Base-by-base conservation (phyloP, 2,888 invertebrate species). In the Meteorus colon region DNA sequence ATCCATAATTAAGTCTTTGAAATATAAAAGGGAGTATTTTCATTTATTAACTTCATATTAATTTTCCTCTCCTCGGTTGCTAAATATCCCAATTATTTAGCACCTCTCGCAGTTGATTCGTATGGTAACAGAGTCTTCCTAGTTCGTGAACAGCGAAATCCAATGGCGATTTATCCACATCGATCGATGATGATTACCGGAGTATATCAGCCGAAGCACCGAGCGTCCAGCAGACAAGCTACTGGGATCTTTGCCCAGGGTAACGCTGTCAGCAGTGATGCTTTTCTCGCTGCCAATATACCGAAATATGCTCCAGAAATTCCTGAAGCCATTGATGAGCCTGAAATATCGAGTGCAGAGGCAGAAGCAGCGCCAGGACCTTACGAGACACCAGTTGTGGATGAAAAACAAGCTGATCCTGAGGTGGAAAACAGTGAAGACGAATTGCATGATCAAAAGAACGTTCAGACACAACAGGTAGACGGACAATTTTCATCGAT, bases 131-230 rank as follows among this genome's bases (percentile, higher is more conserved):
- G 85, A 2, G 27, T 86, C 24, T 68, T 85, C 24, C 82, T 85
- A 48, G 66, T 85, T 34, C 80, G 85, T 3, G 84, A 83, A 24
- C 86, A 85, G 71, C 83, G 86, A 63, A 79, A 83, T 4, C 79
- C 84, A 6, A 73, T 80, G 0, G 78, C 77, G 2, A 76, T 82
- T 5, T 86, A 85, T 75, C 86, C 88, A 2, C 84, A 85, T 2
- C 81, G 85, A 62, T 83, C 89, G 4, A 88, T 89, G 88, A 88
- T 88, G 87, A 85, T 89, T 76, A 85, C 87, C 37, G 86, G 89
- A 2, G 88, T 86, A 74, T 88, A 88, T 62, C 82, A 85, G 62
- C 89, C 89, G 8, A 78, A 81, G 1, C 84, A 86, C 6, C 83
- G 84, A 1, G 76, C 85, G 4, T 73, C 82, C 63, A 81, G 80